These are phyloP conservation scores for Tholera decimalis DNA, from an alignment of 2,888 invertebrate genomes.

Conservation along the genomic window DNA sequence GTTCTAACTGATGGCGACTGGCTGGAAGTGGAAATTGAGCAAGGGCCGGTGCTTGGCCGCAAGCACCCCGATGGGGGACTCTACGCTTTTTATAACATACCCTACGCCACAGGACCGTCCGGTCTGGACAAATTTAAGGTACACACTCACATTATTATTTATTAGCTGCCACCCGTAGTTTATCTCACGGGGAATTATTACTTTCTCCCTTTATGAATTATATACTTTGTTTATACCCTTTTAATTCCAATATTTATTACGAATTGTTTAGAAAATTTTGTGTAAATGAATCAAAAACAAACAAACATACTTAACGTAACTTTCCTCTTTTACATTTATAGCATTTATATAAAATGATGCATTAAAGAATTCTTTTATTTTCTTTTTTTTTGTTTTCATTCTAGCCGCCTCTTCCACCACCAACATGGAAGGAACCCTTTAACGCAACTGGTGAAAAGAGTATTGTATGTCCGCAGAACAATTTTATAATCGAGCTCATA, in stretches of 20 bases:
- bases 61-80: conserved; percentile 62
- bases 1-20: conserved; percentile 31
- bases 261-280: too few relatives aligned
- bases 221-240: too few relatives aligned
- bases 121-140: conserved; percentile 72
- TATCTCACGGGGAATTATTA: too few relatives aligned
- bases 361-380: too few relatives aligned
- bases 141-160: too few relatives aligned
- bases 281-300: too few relatives aligned
- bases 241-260: too few relatives aligned
- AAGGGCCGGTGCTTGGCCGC: conserved; percentile 72
- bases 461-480: conserved; percentile 70
- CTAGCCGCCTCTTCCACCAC: conserved; percentile 54
- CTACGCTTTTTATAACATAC: conserved; percentile 73
- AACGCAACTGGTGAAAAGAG: conserved; percentile 68
- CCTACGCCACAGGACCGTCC: conserved; percentile 75
- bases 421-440: conserved; percentile 65
- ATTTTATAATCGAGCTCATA: accelerated
- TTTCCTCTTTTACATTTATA: too few relatives aligned
- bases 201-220: too few relatives aligned
- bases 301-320: too few relatives aligned
- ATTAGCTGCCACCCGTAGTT: too few relatives aligned
- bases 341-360: too few relatives aligned
- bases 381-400: conserved; percentile 6
- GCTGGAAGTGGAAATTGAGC: conserved; percentile 61